Evolutionary conservation across 2,113 vertebrate species (phyloP), one percentile per base, ranked within the genome.

Genomic region (Paradisaea rubra): DNA sequence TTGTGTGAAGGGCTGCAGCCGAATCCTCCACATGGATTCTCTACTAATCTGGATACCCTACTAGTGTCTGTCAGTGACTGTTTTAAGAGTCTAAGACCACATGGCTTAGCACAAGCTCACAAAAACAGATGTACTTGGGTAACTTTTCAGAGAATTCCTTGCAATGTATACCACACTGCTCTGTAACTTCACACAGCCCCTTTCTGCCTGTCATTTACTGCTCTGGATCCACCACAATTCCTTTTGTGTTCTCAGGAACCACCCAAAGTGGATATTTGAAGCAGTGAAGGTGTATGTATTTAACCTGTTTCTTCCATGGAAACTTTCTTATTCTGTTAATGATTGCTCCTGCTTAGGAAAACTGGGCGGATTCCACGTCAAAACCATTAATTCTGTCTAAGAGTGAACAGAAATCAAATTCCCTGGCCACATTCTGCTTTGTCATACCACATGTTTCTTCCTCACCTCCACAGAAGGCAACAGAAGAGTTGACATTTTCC

Each of bases 1-100:
- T 54, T 1, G 0, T 41, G n/a, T 42, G n/a, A 89, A 57, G 13
- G 10, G 13, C 3, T 60, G 45, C 22, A 53, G 8, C 3, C 56
- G 49, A 66, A 56, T 22, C 7, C 24, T 64, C 17, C 42, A 15
- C 15, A 10, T 6, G 22, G 9, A 79, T 66, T 85, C 21, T 44
- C 44, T 37, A 37, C 37, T 37, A 37, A 37, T 72, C 13, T 50
- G 30, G 15, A 33, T n/a, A 21, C 20, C 31, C 25, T 69, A 9
- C 7, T 73, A 50, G 37, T 11, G 2, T 53, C 35, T 52, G 13
- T 44, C 30, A 56, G 39, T 7, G 47, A 47, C 33, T 15, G 1
- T 33, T 31, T 35, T n/a, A 59, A 50, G 23, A 64, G 56, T 15
- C 50, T 30, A 70, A 63, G 47, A 30, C 12, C 1, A 5, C 10